Base-by-base conservation (phyloP, 1,140 invertebrate genomes). In the Sipha flava region DNA sequence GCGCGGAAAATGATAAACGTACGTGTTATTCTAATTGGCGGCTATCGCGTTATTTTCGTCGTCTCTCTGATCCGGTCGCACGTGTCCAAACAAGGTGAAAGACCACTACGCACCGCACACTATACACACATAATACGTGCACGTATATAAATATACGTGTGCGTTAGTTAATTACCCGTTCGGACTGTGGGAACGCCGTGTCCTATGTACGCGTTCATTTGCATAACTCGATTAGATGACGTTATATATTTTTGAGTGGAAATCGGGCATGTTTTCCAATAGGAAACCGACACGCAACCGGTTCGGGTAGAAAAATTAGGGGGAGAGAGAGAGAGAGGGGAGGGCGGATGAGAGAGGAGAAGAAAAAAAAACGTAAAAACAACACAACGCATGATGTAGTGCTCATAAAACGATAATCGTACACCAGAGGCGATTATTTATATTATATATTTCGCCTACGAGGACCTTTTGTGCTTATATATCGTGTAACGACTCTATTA, bases 41-140 rank as follows among this genome's bases (percentile, higher is more conserved):
- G 18, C 16, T 16, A 37, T 40, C n/a, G 34, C n/a, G 31, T 66
- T 21, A 23, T 40, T 66, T 23, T 66, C 34, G 34, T 21, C 62
- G 34, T 40, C n/a, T 66, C 43, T 26, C 12, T 18, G 29, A 54
- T 73, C 70, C 70, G 70, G 70, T 73, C 70, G 70, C 70, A 52
- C 70, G 70, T 73, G 70, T 73, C 70, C 43, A 29, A 72, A 72
- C 68, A 72, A 72, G 68, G 68, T 49, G 68, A 72, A 45, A 72
- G 68, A 72, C 68, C 40, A 72, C 40, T 47, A 18, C n/a, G 37
- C 43, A 45, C 43, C 43, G 43, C 16, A 9, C 16, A 16, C 16
- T 45, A 45, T 45, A 45, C 43, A 45, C 43, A 45, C 16, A 45
- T 45, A 45, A 9, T 45, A 45, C 16, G 16, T 45, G 16, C 16